phyloP scores from a whole-genome alignment of 1,140 invertebrate species.

The Bombus vancouverensis region DNA sequence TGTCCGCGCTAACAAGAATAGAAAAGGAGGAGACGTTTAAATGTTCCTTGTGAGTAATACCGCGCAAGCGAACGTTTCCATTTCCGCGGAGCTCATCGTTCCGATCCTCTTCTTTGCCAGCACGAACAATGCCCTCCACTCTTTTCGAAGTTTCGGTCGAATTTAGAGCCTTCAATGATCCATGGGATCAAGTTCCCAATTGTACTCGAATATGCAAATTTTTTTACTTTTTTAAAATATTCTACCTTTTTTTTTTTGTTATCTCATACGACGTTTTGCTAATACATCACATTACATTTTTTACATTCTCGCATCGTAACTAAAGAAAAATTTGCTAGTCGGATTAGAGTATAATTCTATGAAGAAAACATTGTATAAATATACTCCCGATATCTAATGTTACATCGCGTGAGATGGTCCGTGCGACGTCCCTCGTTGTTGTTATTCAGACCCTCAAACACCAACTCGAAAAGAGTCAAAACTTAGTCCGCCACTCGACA shows the following conservation, averaged over 20 bases:
- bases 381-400: too few relatives aligned
- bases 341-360: too few relatives aligned
- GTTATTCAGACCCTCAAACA: too few relatives aligned
- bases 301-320: too few relatives aligned
- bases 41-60: constrained; percentile 33
- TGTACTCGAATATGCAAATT: background rate
- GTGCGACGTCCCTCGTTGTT: too few relatives aligned
- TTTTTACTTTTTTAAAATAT: background rate
- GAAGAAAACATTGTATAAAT: too few relatives aligned
- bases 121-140: constrained; percentile 29
- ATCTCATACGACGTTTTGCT: too few relatives aligned
- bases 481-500: too few relatives aligned
- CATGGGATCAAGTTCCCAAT: background rate
- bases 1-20: constrained; percentile 21
- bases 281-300: too few relatives aligned
- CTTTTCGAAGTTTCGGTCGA: constrained; percentile 27
- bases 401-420: too few relatives aligned
- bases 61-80: constrained; percentile 31
- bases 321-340: too few relatives aligned
- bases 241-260: background rate
- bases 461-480: too few relatives aligned
- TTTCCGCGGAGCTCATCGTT: constrained; percentile 29
- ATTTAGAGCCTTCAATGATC: background rate
- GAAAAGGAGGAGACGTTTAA: constrained; percentile 34
- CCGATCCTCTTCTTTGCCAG: background rate